A percentile compares a stretch with the other conserved stretches of the same genome.
Evolutionary conservation across 2,797 vertebrate genomes (phyloP).

Genomic region (Argentina silus): DNA sequence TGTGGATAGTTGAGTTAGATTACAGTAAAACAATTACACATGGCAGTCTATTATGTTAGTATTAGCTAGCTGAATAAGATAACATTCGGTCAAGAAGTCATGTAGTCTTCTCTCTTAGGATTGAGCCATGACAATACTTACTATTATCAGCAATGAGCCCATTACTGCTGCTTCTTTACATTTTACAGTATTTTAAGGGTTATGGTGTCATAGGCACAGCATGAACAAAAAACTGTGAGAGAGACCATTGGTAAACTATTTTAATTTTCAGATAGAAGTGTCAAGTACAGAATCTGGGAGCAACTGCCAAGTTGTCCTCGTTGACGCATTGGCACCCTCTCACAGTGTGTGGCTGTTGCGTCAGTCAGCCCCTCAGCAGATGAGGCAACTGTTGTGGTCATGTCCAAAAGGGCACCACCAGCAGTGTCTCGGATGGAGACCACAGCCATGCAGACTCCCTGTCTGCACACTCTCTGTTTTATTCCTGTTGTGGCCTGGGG

Average conservation of each 20-base stretch:
- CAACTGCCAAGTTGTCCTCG: neutral
- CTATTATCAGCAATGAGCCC: too few species aligned
- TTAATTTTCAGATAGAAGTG: too few species aligned
- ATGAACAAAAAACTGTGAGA: too few species aligned
- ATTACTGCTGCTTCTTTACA: too few species aligned
- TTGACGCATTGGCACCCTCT: neutral
- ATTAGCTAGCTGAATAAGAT: neutral
- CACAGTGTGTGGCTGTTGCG: neutral
- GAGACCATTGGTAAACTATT: too few species aligned
- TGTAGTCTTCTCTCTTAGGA: too few species aligned
- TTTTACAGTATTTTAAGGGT: too few species aligned
- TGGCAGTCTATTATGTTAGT: neutral
- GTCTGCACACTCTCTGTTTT: constrained; percentile 49
- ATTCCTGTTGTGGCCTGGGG: constrained; percentile 36
- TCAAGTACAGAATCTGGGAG: too few species aligned
- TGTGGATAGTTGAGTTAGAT: neutral
- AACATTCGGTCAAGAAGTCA: too few species aligned
- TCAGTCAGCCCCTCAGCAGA: constrained; percentile 41
- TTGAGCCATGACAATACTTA: too few species aligned
- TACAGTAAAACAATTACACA: neutral
- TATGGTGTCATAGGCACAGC: too few species aligned
- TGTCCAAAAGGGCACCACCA: constrained; percentile 28
- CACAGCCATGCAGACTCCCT: constrained; percentile 37
- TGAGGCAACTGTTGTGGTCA: constrained; percentile 61
- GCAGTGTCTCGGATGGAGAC: constrained; percentile 34